phyloP scores from a whole-genome alignment of 2,888 invertebrate genomes.

The Cheilosia vulpina region DNA sequence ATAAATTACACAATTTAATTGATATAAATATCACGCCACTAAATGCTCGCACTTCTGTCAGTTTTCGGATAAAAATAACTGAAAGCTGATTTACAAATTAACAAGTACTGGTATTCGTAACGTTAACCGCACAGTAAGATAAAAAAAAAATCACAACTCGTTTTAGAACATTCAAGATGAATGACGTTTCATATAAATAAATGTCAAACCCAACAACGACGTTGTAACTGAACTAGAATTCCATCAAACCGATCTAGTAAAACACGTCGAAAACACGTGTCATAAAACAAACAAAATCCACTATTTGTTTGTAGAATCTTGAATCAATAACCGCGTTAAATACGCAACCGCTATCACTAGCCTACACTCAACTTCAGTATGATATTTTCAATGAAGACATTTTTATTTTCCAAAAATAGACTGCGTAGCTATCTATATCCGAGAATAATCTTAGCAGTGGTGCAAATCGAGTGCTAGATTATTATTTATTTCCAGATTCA shows the following conservation, averaged over 20 bases:
- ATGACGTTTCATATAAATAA: not conserved
- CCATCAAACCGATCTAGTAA: no score
- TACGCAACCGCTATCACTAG: not conserved
- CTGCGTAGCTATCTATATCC: no score
- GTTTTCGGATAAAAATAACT: not conserved
- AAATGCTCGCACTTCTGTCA: not conserved
- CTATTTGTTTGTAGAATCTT: no score
- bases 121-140: not conserved
- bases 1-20: constrained; percentile 6
- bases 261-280: no score
- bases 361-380: not conserved
- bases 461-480: no score
- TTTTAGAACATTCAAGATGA: not conserved
- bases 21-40: not conserved
- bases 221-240: no score
- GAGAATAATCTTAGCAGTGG: no score
- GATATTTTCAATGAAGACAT: no score
- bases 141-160: not conserved
- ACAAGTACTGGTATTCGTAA: not conserved
- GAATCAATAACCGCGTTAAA: not conserved
- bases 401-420: no score
- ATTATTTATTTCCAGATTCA: no score
- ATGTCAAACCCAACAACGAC: no score
- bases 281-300: no score
- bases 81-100: not conserved